Evolutionary conservation across 1,140 invertebrate genomes (phyloP).

Genomic region (Drosophila subpulchrella): DNA sequence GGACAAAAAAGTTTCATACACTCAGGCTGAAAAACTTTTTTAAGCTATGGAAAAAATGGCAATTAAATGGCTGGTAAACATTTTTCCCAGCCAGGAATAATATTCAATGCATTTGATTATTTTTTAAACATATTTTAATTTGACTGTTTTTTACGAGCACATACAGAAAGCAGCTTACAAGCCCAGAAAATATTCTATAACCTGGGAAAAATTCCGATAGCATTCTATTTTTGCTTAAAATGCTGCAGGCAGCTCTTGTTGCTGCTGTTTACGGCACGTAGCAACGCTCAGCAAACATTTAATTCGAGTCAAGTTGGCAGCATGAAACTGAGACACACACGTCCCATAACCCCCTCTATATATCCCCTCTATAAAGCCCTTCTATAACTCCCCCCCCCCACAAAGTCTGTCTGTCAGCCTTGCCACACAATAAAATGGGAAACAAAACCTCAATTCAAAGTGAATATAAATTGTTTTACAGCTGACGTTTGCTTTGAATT

Average conservation of each 20-base stretch:
- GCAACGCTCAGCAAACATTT: slow-evolving; percentile 77
- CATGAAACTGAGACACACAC: slow-evolving; percentile 56
- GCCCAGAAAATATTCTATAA: slow-evolving; percentile 13
- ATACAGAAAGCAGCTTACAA: slow-evolving; percentile 7
- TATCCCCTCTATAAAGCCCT: not conserved
- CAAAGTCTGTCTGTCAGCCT: slow-evolving; percentile 14
- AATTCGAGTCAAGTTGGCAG: slow-evolving; percentile 73
- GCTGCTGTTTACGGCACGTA: slow-evolving; percentile 72
- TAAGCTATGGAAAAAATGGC: not conserved
- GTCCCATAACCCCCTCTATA: slow-evolving; percentile 8
- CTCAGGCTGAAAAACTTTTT: slow-evolving; percentile 43
- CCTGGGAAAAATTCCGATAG: slow-evolving; percentile 44
- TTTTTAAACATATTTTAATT: slow-evolving; percentile 3
- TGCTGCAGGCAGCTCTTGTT: slow-evolving; percentile 56
- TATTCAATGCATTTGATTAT: slow-evolving; percentile 1
- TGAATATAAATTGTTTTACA: slow-evolving; percentile 83
- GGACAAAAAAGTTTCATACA: slow-evolving; percentile 42
- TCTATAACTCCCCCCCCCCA: not conserved
- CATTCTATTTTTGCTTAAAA: slow-evolving; percentile 64
- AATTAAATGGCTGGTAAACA: slow-evolving; percentile 18
- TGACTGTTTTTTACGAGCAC: not conserved
- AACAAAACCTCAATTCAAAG: slow-evolving; percentile 82
- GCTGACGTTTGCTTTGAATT: slow-evolving; percentile 81
- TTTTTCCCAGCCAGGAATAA: not conserved
- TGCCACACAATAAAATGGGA: slow-evolving; percentile 67